A percentile compares a stretch with the other conserved stretches of the same genome.
phyloP scores from a whole-genome alignment of 1,140 invertebrate genomes.

The Leptinotarsa lineolata region DNA sequence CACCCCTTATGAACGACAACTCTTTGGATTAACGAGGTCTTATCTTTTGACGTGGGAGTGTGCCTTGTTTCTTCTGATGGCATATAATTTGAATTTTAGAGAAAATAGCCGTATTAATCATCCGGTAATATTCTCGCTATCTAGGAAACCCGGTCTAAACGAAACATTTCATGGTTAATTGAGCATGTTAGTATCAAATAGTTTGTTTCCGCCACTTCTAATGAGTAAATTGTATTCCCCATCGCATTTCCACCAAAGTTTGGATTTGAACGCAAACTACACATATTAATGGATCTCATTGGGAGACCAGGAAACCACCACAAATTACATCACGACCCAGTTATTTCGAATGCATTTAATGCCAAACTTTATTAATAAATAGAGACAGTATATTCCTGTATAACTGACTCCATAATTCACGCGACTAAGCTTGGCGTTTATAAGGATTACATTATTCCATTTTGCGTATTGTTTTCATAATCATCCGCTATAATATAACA shows the following conservation, averaged over 20 bases:
- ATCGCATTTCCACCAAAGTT: not conserved
- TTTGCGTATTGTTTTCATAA: too few relatives aligned
- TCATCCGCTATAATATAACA: too few relatives aligned
- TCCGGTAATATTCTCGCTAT: too few relatives aligned
- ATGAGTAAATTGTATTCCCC: not conserved
- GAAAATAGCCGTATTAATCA: too few relatives aligned
- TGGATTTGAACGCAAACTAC: not conserved
- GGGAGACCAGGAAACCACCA: not conserved
- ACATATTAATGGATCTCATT: not conserved
- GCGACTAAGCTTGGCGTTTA: too few relatives aligned
- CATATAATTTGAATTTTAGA: too few relatives aligned
- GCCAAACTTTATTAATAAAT: slow-evolving; percentile 6
- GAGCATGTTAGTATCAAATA: not conserved
- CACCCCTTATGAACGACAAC: too few relatives aligned
- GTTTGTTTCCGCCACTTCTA: not conserved
- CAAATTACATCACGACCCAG: slow-evolving; percentile 5
- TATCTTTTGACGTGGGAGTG: too few relatives aligned
- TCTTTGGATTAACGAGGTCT: too few relatives aligned
- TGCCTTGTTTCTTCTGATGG: too few relatives aligned
- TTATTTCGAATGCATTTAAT: not conserved
- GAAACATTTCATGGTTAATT: not conserved
- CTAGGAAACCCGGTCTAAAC: too few relatives aligned
- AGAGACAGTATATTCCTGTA: not conserved
- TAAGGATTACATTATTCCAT: too few relatives aligned
- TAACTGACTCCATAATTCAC: not conserved